Evolutionary conservation across 2,797 vertebrate genomes (phyloP).

Genomic region (Lacerta bilineata): DNA sequence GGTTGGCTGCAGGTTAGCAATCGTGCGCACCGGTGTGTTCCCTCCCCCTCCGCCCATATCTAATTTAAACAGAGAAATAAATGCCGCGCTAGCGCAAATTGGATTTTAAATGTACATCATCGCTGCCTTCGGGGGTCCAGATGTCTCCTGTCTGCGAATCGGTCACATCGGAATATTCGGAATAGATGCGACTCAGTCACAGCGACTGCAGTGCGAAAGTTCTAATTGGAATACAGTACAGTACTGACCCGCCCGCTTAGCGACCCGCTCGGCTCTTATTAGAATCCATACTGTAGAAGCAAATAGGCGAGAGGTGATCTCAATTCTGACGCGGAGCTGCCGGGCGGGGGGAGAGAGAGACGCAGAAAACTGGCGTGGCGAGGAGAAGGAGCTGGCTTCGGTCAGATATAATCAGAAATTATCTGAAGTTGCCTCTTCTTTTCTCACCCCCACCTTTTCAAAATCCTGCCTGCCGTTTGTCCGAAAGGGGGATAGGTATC

Average conservation of each 20-base stretch:
- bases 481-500: neutral
- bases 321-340: neutral
- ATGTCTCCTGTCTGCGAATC: neutral
- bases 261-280: neutral
- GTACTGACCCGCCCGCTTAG: too few species aligned
- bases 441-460: neutral
- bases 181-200: neutral
- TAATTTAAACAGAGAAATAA: neutral
- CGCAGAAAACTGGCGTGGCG: neutral
- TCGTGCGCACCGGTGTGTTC: neutral
- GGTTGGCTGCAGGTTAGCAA: too few species aligned
- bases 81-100: neutral
- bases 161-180: neutral
- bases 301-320: neutral
- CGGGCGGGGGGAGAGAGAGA: neutral
- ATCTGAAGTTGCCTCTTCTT: neutral
- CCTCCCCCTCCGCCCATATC: neutral
- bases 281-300: neutral
- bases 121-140: neutral
- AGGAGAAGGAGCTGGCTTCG: too few species aligned
- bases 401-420: neutral
- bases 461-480: neutral
- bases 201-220: neutral
- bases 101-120: too few species aligned
- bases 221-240: neutral